phyloP scores from a whole-genome alignment of 2,113 vertebrate species.

The Oxyruncus cristatus region DNA sequence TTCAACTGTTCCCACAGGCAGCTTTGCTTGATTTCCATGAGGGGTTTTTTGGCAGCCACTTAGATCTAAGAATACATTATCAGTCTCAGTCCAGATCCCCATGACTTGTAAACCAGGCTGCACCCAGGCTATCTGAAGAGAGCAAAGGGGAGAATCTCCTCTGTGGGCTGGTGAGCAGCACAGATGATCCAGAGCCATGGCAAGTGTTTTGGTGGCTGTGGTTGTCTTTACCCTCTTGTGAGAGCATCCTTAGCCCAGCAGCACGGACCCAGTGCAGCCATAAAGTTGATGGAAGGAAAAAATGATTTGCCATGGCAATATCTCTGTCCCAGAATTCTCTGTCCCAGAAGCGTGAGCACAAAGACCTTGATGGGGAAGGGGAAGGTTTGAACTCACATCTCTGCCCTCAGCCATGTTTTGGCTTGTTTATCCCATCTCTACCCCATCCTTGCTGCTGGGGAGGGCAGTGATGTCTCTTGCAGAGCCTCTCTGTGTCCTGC shows the following conservation, averaged over 20 bases:
- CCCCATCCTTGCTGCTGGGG: neutral
- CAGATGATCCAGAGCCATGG: neutral
- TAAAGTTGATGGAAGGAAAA: neutral
- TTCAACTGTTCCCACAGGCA: constrained; percentile 10
- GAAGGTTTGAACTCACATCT: neutral
- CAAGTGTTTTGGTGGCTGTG: neutral
- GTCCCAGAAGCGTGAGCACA: neutral
- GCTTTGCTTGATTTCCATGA: neutral
- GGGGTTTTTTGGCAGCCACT: neutral
- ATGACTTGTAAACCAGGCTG: neutral
- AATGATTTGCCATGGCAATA: neutral
- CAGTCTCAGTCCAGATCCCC: neutral
- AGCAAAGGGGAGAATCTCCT: neutral
- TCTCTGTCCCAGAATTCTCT: neutral
- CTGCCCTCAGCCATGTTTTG: neutral
- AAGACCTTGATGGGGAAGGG: neutral
- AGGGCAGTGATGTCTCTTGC: neutral
- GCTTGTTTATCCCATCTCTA: neutral
- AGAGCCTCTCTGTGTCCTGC: neutral
- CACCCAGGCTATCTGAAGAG: neutral
- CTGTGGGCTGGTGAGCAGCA: neutral
- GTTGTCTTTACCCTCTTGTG: neutral
- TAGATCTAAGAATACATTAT: constrained; percentile 13
- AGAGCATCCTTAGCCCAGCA: neutral
- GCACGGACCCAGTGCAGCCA: fast-evolving